phyloP scores from a whole-genome alignment of 2,797 vertebrate genomes.

The Myripristis murdjan region DNA sequence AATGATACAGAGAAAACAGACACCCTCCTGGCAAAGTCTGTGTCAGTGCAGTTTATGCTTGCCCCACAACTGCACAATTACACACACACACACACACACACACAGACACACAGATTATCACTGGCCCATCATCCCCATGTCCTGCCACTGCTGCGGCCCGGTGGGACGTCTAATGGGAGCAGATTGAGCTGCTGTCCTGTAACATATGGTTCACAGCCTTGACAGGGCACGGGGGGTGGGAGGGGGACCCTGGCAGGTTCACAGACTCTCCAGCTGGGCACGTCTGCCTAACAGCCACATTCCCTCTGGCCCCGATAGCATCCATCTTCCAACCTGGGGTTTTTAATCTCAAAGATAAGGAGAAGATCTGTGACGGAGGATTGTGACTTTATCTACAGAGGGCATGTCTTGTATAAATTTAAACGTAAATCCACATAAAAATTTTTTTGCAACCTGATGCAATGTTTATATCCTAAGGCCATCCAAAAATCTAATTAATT shows the following conservation, averaged over 20 bases:
- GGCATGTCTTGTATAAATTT: conserved; percentile 10
- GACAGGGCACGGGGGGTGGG: conserved; percentile 55
- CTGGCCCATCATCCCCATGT: conserved; percentile 17
- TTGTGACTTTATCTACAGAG: neutral
- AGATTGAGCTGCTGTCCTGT: conserved; percentile 75
- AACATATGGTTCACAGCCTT: conserved; percentile 80
- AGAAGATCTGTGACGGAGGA: neutral
- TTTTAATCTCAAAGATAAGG: conserved; percentile 27
- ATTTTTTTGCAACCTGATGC: too few relatives aligned
- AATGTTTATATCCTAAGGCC: too few relatives aligned
- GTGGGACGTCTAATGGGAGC: conserved; percentile 77
- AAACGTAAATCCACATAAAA: neutral
- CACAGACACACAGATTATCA: conserved; percentile 6
- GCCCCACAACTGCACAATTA: neutral
- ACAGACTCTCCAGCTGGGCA: conserved; percentile 69
- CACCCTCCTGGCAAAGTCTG: conserved; percentile 19
- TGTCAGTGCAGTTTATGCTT: conserved; percentile 70
- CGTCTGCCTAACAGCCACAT: conserved; percentile 22
- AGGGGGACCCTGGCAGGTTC: conserved; percentile 55
- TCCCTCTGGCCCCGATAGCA: neutral
- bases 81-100: conserved; percentile 8
- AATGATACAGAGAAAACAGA: neutral
- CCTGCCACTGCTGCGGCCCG: conserved; percentile 48
- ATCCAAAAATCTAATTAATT: too few relatives aligned
- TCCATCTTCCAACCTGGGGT: conserved; percentile 10